These are phyloP conservation scores for Rhopalosiphum nymphaeae DNA, from an alignment of 2,888 invertebrate species.

Conservation along the genomic window DNA sequence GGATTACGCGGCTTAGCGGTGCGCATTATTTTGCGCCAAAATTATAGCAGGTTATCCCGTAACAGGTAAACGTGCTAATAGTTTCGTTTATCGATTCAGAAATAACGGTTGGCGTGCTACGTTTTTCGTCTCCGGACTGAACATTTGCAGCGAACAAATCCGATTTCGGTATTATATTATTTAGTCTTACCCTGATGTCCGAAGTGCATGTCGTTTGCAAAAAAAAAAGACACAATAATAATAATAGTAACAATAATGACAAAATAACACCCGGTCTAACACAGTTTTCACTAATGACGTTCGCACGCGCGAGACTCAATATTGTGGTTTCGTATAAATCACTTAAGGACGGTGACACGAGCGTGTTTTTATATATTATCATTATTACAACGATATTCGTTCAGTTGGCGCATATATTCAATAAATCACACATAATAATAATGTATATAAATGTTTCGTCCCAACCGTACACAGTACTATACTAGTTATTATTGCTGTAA, in stretches of 20 bases:
- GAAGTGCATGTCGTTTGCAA: background rate
- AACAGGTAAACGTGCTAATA: slow-evolving; percentile 8
- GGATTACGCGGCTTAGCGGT: background rate
- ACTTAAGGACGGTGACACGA: slow-evolving; percentile 7
- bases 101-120: background rate
- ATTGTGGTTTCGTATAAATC: slow-evolving; percentile 18
- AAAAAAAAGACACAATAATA: background rate
- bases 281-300: slow-evolving; percentile 13
- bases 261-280: background rate
- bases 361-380: slow-evolving; percentile 14
- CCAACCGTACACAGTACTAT: background rate
- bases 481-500: background rate
- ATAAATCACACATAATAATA: background rate
- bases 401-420: background rate
- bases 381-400: background rate
- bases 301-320: background rate
- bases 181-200: background rate
- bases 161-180: background rate
- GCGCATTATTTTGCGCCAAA: background rate
- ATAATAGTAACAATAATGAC: background rate
- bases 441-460: background rate
- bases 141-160: slow-evolving; percentile 4
- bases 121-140: background rate
- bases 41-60: slow-evolving; percentile 13
- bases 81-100: slow-evolving; percentile 30